Evolutionary conservation across 2,888 invertebrate species (phyloP).

Genomic region (Machimus rusticus): DNA sequence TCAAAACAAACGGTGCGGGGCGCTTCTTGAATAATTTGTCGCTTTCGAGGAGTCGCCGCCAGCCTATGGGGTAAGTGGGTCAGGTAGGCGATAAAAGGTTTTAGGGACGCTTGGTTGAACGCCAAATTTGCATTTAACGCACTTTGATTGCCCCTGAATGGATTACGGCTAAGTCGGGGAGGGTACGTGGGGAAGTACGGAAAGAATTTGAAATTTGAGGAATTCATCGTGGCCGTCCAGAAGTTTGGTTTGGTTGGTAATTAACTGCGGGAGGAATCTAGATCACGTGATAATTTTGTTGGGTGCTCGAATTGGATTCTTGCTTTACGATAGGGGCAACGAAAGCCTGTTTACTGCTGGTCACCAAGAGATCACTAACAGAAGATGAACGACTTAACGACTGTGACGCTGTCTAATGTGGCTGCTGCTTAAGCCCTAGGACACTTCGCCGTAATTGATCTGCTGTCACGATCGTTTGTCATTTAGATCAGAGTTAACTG

Average conservation of each 20-base stretch:
- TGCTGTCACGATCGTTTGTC: neutral
- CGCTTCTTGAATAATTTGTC: constrained; percentile 15
- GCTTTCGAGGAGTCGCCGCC: neutral
- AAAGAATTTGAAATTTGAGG: neutral
- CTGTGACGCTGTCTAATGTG: neutral
- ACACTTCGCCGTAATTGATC: neutral
- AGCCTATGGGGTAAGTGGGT: constrained; percentile 23
- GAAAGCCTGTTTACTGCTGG: neutral
- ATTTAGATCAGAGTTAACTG: neutral
- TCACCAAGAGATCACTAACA: neutral
- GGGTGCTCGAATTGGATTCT: neutral
- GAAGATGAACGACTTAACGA: neutral
- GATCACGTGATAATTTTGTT: neutral
- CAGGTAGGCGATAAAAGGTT: constrained; percentile 31
- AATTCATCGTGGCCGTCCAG: neutral
- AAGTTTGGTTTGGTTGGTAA: neutral
- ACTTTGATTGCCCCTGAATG: neutral
- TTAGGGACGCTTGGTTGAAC: constrained; percentile 34
- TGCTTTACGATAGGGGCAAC: neutral
- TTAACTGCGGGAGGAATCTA: neutral
- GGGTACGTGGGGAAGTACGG: neutral
- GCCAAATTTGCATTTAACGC: constrained; percentile 35
- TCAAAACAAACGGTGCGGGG: neutral
- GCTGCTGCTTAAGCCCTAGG: neutral
- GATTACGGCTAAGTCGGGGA: neutral